These are phyloP conservation scores for Hycleus phaleratus DNA, from an alignment of 1,140 invertebrate species.

Conservation along the genomic window DNA sequence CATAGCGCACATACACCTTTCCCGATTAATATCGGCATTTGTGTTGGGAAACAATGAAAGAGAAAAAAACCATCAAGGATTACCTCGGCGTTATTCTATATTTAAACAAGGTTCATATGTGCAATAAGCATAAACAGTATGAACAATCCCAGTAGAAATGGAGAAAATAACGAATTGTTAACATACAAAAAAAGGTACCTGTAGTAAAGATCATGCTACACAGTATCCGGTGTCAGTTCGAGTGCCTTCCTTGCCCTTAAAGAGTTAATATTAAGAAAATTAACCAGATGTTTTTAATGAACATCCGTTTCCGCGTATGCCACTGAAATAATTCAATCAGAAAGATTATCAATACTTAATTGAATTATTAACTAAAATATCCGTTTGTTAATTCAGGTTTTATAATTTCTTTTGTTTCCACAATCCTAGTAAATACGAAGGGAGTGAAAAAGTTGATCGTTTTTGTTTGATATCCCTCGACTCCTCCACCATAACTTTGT, in stretches of 20 bases:
- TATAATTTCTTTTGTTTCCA: neutral
- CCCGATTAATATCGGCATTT: constrained; percentile 4
- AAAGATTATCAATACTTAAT: constrained; percentile 1
- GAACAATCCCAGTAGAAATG: too few relatives aligned
- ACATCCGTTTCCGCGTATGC: constrained; percentile 15
- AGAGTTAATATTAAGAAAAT: constrained; percentile 16
- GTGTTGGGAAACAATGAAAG: neutral
- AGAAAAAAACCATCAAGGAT: too few relatives aligned
- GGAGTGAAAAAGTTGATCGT: neutral
- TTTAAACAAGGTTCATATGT: too few relatives aligned
- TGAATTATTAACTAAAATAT: neutral
- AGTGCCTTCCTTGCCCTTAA: constrained; percentile 14
- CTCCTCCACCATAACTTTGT: neutral
- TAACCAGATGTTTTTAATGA: constrained; percentile 18
- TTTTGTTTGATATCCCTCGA: constrained; percentile 4
- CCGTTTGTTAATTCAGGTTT: neutral
- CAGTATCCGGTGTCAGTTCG: neutral
- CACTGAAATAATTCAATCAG: neutral
- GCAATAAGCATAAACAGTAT: too few relatives aligned
- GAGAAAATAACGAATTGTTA: too few relatives aligned
- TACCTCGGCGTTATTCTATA: too few relatives aligned
- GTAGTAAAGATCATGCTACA: too few relatives aligned
- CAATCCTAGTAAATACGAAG: constrained; percentile 6
- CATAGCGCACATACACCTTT: constrained; percentile 3
- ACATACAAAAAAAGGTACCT: too few relatives aligned